Conservation (phyloP, 2,888 invertebrate species). For the Vesta saturnalis region DNA sequence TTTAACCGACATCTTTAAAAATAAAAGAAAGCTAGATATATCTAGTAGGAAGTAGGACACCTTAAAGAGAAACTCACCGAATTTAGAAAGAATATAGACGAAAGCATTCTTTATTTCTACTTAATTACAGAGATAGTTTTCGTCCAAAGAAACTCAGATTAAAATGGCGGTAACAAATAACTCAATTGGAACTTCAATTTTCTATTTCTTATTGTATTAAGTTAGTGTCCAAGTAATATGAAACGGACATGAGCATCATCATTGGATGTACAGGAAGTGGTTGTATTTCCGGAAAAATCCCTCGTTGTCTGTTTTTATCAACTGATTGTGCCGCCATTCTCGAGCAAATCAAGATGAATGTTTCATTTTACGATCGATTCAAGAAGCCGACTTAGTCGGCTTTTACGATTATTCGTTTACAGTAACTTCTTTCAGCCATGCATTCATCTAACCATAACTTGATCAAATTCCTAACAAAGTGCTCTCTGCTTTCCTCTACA, state of each 20-base stretch:
- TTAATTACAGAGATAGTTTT: constrained; percentile 21
- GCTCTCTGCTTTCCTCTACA: constrained; percentile 18
- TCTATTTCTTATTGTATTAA: constrained; percentile 46
- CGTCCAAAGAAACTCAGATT: constrained; percentile 6
- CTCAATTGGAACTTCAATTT: constrained; percentile 34
- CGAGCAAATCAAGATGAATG: constrained; percentile 54
- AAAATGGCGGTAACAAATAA: constrained; percentile 31
- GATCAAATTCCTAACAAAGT: constrained; percentile 45
- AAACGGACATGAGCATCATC: constrained; percentile 53
- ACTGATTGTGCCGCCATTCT: constrained; percentile 48
- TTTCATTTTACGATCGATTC: constrained; percentile 46
- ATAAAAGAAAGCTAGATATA: background rate
- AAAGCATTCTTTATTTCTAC: background rate
- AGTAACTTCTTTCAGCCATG: constrained; percentile 38
- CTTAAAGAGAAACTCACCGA: constrained; percentile 9
- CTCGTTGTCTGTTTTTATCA: constrained; percentile 52
- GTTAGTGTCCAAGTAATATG: constrained; percentile 52
- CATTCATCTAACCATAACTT: constrained; percentile 42
- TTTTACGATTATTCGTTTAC: constrained; percentile 51
- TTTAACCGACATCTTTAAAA: background rate
- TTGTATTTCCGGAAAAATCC: constrained; percentile 51
- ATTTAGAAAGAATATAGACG: background rate
- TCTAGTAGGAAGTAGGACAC: background rate
- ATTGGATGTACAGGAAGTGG: constrained; percentile 51
- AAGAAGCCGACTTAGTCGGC: constrained; percentile 43